Conservation (phyloP, 2,888 invertebrate genomes). For the Patella depressa region DNA sequence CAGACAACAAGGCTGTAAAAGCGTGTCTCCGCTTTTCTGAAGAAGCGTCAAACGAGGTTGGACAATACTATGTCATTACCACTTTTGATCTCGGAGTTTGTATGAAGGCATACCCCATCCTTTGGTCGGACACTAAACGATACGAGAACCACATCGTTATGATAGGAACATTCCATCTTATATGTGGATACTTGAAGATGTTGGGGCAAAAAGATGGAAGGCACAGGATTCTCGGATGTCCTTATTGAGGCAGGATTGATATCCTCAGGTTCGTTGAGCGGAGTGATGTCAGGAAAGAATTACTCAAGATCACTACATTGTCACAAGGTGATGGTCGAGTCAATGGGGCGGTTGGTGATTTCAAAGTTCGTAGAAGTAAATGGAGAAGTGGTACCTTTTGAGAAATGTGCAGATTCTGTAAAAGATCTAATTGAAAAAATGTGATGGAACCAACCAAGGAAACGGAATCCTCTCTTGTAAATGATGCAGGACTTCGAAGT, state of each 20-base stretch:
- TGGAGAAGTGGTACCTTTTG: background rate
- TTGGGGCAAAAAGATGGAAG: conserved; percentile 37
- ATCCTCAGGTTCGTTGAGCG: conserved; percentile 28
- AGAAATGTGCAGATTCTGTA: background rate
- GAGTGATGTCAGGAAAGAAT: conserved; percentile 31
- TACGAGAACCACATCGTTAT: conserved; percentile 35
- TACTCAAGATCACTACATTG: conserved; percentile 31
- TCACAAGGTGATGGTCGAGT: conserved; percentile 31
- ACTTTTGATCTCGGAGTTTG: conserved; percentile 46
- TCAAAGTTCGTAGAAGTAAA: conserved; percentile 13
- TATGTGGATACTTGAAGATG: conserved; percentile 8
- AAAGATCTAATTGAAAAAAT: background rate
- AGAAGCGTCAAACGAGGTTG: conserved; percentile 26
- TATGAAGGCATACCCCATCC: conserved; percentile 42
- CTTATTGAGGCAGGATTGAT: conserved; percentile 34
- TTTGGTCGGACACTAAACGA: conserved; percentile 30
- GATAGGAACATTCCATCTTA: conserved; percentile 36
- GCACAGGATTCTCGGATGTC: conserved; percentile 31
- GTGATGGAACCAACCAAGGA: background rate
- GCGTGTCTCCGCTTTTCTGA: conserved; percentile 36
- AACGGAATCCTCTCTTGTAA: conserved; percentile 9
- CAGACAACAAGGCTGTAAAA: conserved; percentile 40
- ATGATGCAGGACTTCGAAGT: conserved; percentile 9
- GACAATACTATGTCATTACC: conserved; percentile 39
- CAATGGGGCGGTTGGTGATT: conserved; percentile 32